Evolutionary conservation across 2,797 vertebrate species (phyloP).

Genomic region (Microctenopoma steveboyesi): DNA sequence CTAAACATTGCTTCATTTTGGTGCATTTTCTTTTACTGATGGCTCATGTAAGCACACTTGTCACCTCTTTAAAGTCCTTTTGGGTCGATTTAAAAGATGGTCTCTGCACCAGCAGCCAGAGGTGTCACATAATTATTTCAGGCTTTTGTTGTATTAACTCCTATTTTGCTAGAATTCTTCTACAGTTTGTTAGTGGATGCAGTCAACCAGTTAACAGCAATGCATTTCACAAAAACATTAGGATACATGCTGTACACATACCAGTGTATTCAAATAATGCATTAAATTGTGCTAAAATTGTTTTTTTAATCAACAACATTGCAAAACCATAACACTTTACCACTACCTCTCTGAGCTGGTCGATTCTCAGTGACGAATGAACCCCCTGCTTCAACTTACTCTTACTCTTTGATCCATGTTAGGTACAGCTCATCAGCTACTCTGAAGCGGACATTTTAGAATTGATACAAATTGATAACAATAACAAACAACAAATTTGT

Average conservation of each 20-base stretch:
- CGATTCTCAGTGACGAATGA: constrained; percentile 9
- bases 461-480: neutral
- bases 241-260: neutral
- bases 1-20: constrained; percentile 25
- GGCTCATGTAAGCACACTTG: constrained; percentile 8
- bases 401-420: constrained; percentile 27
- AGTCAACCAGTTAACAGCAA: neutral
- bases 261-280: neutral
- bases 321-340: neutral
- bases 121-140: constrained; percentile 8
- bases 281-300: neutral
- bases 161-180: constrained; percentile 1
- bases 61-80: constrained; percentile 20
- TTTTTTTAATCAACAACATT: neutral
- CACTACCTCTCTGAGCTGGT: neutral
- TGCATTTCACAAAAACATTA: neutral
- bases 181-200: neutral
- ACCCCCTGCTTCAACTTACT: constrained; percentile 11
- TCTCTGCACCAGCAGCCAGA: constrained; percentile 1
- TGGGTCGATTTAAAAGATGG: constrained; percentile 27
- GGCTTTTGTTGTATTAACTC: constrained; percentile 9
- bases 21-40: constrained; percentile 14
- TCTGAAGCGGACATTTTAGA: constrained; percentile 24
- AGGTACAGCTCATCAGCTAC: constrained; percentile 27
- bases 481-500: constrained; percentile 29